A percentile compares a stretch with the other conserved stretches of the same genome.
These are phyloP conservation scores for Lagopus muta DNA, from an alignment of 2,113 vertebrate genomes.

Conservation along the genomic window DNA sequence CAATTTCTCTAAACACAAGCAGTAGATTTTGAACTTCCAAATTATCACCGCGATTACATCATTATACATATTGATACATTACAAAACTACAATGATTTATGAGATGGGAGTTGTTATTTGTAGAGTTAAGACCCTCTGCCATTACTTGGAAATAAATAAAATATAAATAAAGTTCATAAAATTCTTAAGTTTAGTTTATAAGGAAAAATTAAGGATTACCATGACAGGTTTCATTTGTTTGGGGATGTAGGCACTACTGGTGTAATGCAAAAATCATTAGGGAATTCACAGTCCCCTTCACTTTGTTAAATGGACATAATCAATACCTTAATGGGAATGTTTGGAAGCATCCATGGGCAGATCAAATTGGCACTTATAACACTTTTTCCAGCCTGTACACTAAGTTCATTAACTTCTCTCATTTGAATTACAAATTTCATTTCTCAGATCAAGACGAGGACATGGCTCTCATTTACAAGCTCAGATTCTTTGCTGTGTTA, in stretches of 20 bases:
- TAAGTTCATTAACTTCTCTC: constrained; percentile 80
- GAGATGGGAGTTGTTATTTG: neutral
- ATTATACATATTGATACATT: neutral
- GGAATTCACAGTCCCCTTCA: constrained; percentile 45
- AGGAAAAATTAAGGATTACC: constrained; percentile 1
- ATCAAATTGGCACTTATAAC: constrained; percentile 73
- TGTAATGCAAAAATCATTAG: constrained; percentile 45
- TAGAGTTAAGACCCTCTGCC: neutral
- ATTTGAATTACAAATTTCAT: constrained; percentile 81
- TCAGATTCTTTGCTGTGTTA: constrained; percentile 70
- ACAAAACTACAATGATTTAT: neutral
- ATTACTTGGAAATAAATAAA: neutral
- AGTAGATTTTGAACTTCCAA: neutral
- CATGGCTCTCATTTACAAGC: constrained; percentile 68
- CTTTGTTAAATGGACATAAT: constrained; percentile 74
- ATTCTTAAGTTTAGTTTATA: neutral
- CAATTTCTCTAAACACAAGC: neutral
- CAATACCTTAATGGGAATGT: constrained; percentile 76
- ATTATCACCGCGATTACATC: neutral
- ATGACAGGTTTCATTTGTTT: constrained; percentile 13
- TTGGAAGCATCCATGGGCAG: constrained; percentile 68
- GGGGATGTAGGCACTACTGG: neutral
- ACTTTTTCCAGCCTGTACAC: constrained; percentile 63
- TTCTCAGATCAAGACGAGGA: constrained; percentile 73
- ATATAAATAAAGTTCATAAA: neutral